Base-by-base conservation (phyloP, 2,797 vertebrate genomes). In the Sebastiscus albofasciatus region DNA sequence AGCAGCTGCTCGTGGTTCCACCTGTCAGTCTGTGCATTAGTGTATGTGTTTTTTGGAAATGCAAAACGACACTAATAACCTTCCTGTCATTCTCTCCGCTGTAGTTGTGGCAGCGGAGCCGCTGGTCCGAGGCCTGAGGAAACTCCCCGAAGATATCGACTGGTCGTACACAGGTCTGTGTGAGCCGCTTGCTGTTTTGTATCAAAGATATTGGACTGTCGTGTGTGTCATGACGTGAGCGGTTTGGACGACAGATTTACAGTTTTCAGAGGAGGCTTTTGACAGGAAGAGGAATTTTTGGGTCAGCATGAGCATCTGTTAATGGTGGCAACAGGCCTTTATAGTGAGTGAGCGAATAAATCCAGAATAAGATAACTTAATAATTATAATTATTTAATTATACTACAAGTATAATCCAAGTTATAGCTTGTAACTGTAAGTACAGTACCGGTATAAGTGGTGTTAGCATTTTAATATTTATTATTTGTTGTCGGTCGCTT, bases 81-180 rank as follows among this genome's bases (percentile, higher is more conserved):
- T 59, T 42, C 68, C 39, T 80, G 10, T 82, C 10, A 7, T 58
- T 76, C 29, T 84, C 7, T 81, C 29, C 20, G 22, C 64, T 79
- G 49, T 64, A 95, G 93, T 90, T 65, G 84, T 83, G 52, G 82
- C 92, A 33, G 89, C 84, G 9, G 92, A 90, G 65, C 87, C 88
- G 22, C 75, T 93, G 85, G 75, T 89, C 75, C 89, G 93, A 81
- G 91, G 90, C 13, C 90, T 95, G 85, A 94, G 95, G 85, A 98
- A 97, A 93, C 90, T 97, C 90, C 92, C 95, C 1, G 97, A 98
- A 90, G 97, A 97, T 42, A 94, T 97, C 59, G 97, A 97, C 79
- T 99, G 98, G 98, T 99, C 98, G 12, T 99, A 99, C 69, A 95
- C 97, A 95, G 98, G 98, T 99, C 93, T 33, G 94, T 92, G 26